Evolutionary conservation across 2,888 invertebrate species (phyloP).

Genomic region (Eucera pruinosa): DNA sequence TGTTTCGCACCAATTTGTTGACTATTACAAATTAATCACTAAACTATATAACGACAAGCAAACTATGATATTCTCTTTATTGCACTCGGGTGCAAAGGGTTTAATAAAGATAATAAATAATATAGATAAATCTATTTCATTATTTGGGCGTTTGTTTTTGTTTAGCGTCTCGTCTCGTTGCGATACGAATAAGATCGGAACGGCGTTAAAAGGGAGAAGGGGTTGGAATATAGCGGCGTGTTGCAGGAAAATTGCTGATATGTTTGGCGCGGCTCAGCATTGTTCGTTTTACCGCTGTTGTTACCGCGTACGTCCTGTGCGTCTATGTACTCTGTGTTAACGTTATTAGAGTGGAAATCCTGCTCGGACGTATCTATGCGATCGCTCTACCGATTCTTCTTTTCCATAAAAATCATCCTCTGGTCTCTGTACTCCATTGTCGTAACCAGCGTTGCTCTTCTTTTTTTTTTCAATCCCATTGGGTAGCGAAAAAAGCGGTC

Average conservation of each 20-base stretch:
- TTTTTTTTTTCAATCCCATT: background rate
- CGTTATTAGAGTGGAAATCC: constrained; percentile 75
- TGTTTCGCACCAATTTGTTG: no score
- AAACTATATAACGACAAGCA: no score
- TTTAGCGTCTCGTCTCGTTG: no score
- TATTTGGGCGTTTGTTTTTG: no score
- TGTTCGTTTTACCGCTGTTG: constrained; percentile 49
- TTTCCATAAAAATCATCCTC: constrained; percentile 18
- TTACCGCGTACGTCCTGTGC: constrained; percentile 25
- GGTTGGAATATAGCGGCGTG: constrained; percentile 22
- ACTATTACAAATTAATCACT: no score
- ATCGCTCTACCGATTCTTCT: constrained; percentile 50
- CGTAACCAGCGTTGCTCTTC: background rate
- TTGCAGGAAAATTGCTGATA: constrained; percentile 50
- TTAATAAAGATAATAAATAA: no score
- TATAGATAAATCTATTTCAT: no score
- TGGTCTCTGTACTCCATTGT: background rate
- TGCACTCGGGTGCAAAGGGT: no score
- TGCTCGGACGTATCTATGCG: constrained; percentile 53
- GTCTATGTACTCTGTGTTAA: constrained; percentile 50
- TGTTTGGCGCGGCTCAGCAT: constrained; percentile 33
- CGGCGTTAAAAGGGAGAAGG: no score
- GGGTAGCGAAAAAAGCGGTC: no score
- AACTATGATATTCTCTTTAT: no score
- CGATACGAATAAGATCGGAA: no score